Evolutionary conservation across 2,797 vertebrate species (phyloP).

Genomic region (Sebastes vulpes): DNA sequence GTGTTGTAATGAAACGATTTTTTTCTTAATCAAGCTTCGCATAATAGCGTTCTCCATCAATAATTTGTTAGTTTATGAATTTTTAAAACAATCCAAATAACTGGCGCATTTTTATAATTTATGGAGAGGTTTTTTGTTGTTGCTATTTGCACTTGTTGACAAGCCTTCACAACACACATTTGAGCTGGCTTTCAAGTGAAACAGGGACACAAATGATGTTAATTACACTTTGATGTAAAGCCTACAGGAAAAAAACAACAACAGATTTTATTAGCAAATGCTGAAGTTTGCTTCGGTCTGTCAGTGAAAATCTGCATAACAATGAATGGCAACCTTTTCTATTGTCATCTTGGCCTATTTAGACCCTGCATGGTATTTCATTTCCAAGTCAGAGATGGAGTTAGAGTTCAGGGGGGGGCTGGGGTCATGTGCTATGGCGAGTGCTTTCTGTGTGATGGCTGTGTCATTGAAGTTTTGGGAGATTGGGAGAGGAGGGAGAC

Average conservation of each 20-base stretch:
- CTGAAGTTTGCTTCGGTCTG: conserved; percentile 2
- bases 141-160: conserved; percentile 11
- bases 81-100: conserved; percentile 4
- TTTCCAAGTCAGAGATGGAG: not conserved
- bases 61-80: not conserved
- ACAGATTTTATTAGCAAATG: not conserved
- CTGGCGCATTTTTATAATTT: not conserved
- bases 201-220: not conserved
- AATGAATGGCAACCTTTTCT: conserved; percentile 14
- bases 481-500: not conserved
- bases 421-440: too few relatives aligned
- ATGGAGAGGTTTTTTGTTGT: not conserved
- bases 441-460: not conserved
- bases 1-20: not conserved
- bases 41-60: conserved; percentile 2
- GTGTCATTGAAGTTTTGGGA: not conserved
- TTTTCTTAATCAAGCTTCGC: not conserved
- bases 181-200: conserved; percentile 13
- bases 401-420: not conserved
- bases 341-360: not conserved
- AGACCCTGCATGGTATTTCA: conserved; percentile 4
- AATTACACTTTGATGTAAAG: conserved; percentile 14
- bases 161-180: not conserved
- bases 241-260: not conserved
- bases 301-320: not conserved